These are phyloP conservation scores for Taxidea taxus DNA, from an alignment of 2,113 vertebrate genomes.

Conservation along the genomic window DNA sequence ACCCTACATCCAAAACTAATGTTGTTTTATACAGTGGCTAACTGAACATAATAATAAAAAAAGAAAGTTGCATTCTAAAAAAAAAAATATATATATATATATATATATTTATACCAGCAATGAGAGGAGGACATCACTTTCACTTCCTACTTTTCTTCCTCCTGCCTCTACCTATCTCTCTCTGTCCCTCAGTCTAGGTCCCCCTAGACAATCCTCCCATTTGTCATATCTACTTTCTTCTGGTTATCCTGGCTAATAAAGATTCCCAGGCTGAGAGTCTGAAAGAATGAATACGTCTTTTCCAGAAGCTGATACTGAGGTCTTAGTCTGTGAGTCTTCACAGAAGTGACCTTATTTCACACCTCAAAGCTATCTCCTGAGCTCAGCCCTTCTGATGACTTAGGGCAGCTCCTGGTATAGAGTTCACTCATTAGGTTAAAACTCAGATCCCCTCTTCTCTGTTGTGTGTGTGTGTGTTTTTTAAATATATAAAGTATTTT, in stretches of 20 bases:
- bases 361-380: neutral
- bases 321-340: neutral
- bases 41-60: no score
- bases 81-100: no score
- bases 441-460: neutral
- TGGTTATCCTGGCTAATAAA: neutral
- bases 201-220: neutral
- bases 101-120: no score
- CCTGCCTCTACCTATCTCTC: no score
- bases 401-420: neutral
- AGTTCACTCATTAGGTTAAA: neutral
- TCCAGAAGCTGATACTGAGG: neutral
- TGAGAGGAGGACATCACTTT: neutral
- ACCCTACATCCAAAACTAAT: no score
- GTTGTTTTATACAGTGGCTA: no score
- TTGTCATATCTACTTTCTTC: neutral
- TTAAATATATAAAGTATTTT: neutral
- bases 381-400: neutral
- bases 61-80: no score
- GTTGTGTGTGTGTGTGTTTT: neutral
- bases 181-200: neutral
- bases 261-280: neutral
- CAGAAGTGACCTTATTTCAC: neutral
- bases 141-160: neutral
- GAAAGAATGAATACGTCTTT: neutral